These are phyloP conservation scores for Popillia japonica DNA, from an alignment of 1,140 invertebrate species.

Conservation along the genomic window DNA sequence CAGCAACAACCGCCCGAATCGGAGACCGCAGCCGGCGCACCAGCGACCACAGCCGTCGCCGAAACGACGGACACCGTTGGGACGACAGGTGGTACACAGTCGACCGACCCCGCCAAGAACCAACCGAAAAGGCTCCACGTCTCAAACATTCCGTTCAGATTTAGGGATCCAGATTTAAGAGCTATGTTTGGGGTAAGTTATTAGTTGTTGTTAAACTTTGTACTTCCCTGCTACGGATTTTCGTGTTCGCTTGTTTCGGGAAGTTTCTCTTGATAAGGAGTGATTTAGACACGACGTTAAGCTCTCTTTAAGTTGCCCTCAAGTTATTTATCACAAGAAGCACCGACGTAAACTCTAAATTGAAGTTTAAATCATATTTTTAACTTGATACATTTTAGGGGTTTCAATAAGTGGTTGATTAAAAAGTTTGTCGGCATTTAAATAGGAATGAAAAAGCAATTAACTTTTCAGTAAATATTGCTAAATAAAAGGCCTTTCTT, in stretches of 20 bases:
- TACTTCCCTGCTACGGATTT: no score
- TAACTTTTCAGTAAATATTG: no score
- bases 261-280: background rate
- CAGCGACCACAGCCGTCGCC: constrained; percentile 45
- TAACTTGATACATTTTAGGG: background rate
- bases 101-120: constrained; percentile 54
- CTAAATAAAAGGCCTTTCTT: no score
- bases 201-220: no score
- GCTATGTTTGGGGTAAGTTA: constrained; percentile 95
- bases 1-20: constrained; percentile 50
- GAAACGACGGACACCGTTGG: constrained; percentile 45
- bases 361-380: background rate
- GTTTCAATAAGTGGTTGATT: no score
- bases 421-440: no score
- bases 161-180: constrained; percentile 96
- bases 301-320: no score
- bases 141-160: constrained; percentile 99
- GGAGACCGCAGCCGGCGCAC: constrained; percentile 41
- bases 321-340: background rate
- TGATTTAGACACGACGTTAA: background rate
- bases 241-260: background rate
- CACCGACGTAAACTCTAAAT: background rate
- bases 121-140: constrained; percentile 91
- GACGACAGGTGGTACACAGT: constrained; percentile 39
- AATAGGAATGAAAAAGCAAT: no score